phyloP scores from a whole-genome alignment of 2,113 vertebrate genomes.

The Lates calcarifer region DNA sequence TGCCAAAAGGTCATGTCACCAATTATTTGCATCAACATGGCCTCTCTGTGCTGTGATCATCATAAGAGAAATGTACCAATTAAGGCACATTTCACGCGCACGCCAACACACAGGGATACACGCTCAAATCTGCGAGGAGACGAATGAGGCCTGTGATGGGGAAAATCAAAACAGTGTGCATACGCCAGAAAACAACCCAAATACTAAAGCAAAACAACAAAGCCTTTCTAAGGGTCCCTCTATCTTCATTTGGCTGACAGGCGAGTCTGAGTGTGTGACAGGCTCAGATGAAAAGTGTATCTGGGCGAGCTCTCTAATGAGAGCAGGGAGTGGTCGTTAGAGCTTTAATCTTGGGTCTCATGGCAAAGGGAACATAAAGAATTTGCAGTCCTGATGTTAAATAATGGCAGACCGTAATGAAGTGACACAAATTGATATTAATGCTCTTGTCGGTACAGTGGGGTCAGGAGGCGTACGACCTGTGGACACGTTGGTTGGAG shows the following conservation, averaged over 20 bases:
- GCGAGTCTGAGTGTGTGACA: constrained; percentile 71
- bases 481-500: constrained; percentile 47
- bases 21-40: constrained; percentile 35
- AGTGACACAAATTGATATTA: constrained; percentile 81
- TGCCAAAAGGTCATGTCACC: constrained; percentile 43
- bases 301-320: constrained; percentile 77
- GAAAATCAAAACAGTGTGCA: constrained; percentile 11
- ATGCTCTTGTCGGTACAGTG: constrained; percentile 62
- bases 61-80: neutral
- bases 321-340: constrained; percentile 76
- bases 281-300: constrained; percentile 80
- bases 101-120: neutral
- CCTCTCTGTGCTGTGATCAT: constrained; percentile 7
- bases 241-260: constrained; percentile 79
- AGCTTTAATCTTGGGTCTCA: constrained; percentile 71
- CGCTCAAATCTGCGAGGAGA: neutral
- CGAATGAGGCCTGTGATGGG: constrained; percentile 8
- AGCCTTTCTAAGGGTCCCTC: constrained; percentile 57
- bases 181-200: constrained; percentile 42
- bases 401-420: constrained; percentile 79
- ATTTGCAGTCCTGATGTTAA: constrained; percentile 68
- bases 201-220: constrained; percentile 54
- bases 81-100: constrained; percentile 1
- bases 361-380: constrained; percentile 61
- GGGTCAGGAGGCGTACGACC: constrained; percentile 54